These are phyloP conservation scores for Poecilia picta DNA, from an alignment of 2,797 vertebrate genomes.

Conservation along the genomic window DNA sequence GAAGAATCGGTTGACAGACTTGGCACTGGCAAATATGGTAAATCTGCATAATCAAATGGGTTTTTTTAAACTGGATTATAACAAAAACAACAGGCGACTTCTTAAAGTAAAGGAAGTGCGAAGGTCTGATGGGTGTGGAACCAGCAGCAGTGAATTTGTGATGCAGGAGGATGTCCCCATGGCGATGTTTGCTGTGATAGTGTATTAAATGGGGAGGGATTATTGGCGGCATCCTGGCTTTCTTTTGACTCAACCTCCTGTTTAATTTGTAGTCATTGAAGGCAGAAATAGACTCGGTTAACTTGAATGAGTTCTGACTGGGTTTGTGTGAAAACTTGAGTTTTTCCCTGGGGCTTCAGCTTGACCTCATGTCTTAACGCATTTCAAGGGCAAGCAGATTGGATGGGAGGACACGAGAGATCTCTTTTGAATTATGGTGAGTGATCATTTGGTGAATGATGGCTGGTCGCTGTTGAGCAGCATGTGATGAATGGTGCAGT, in stretches of 20 bases:
- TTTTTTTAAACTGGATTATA: not conserved
- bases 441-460: constrained; percentile 84
- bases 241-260: constrained; percentile 16
- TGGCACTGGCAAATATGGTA: not conserved
- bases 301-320: constrained; percentile 36
- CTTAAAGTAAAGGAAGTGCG: constrained; percentile 20
- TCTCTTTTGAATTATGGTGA: constrained; percentile 76
- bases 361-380: constrained; percentile 61
- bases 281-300: constrained; percentile 24
- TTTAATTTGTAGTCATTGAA: constrained; percentile 53
- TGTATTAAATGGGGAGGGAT: constrained; percentile 57
- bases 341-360: constrained; percentile 37
- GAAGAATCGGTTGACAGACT: not conserved
- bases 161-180: constrained; percentile 74
- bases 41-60: not conserved
- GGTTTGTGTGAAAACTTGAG: constrained; percentile 31
- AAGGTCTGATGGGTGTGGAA: constrained; percentile 54
- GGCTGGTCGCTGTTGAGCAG: constrained; percentile 76
- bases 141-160: constrained; percentile 57
- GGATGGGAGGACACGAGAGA: constrained; percentile 64
- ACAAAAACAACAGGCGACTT: constrained; percentile 7
- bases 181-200: constrained; percentile 72
- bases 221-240: constrained; percentile 24
- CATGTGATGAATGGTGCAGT: constrained; percentile 70
- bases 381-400: constrained; percentile 68